Base-by-base conservation (phyloP, 1,140 invertebrate species). In the Cydia amplana region DNA sequence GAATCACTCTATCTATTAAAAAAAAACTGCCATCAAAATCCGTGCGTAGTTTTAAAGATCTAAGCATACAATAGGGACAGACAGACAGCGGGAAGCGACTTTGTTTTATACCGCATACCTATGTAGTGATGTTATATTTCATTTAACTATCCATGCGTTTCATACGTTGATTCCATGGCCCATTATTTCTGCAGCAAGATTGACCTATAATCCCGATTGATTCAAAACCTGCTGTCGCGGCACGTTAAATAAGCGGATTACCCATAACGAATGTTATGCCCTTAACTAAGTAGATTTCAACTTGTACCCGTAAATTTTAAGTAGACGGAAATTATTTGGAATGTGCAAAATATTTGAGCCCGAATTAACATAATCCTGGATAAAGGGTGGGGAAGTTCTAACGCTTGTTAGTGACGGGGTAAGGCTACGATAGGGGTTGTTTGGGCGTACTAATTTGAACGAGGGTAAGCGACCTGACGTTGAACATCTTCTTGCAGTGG, bases 291-390 rank as follows among this genome's bases (percentile, higher is more conserved):
- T 40, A 70, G 65, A 70, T 70, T 67, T 67, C 20, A 40, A 70
- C 65, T 70, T 70, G 65, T 70, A 36, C 9, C n/a, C 65, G 65
- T 70, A 70, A 70, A 70, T 70, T 70, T 70, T 70, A 70, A 70
- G 36, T 70, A 36, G 32, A 70, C 65, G 65, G 65, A 70, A 70
- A 70, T 70, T 70, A 70, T 70, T 70, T 40, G 65, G 65, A 70
- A 70, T 70, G 65, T 43, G 65, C 65, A 70, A 70, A 70, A 70
- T 36, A 70, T 70, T 70, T 70, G 65, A 70, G 65, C n/a, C n/a
- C 65, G 32, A 70, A 70, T 70, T 70, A 40, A 36, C 65, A 70
- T 70, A 70, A 70, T 70, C 65, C 32, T 20, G 55, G 55, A 23
- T 36, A 70, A 70, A 70, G 65, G 65, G 65, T 70, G 3, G 14